Evolutionary conservation across 2,113 vertebrate species (phyloP).

Genomic region (Megaceryle torquata): DNA sequence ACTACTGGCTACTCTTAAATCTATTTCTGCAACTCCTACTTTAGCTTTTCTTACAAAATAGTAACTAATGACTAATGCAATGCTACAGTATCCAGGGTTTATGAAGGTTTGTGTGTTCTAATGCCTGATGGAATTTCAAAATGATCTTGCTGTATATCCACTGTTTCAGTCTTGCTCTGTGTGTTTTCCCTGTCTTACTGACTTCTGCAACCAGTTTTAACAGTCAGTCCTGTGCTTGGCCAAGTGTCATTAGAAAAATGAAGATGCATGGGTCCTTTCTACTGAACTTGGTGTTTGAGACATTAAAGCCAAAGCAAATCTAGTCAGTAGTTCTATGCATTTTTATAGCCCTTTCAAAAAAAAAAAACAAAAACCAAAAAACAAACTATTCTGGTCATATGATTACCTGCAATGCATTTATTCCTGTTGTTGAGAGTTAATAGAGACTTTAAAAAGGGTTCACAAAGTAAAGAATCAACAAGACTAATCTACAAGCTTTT

Average conservation of each 20-base stretch:
- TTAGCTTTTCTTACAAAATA: neutral
- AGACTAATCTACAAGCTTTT: neutral
- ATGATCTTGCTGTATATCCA: neutral
- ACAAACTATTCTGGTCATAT: neutral
- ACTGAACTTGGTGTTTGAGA: neutral
- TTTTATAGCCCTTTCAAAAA: neutral
- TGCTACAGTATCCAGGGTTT: neutral
- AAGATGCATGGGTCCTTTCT: neutral
- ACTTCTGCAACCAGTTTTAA: neutral
- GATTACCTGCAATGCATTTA: neutral
- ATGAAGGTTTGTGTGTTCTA: neutral
- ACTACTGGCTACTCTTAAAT: neutral
- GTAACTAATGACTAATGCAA: neutral
- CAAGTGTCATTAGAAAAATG: neutral
- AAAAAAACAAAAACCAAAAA: no score
- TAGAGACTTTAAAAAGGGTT: neutral
- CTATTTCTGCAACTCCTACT: neutral
- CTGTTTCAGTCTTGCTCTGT: neutral
- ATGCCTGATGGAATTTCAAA: neutral
- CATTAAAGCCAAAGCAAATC: neutral
- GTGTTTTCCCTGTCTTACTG: neutral
- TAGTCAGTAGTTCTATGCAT: neutral
- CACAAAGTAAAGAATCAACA: neutral
- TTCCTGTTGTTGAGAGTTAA: neutral
- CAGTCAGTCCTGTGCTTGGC: neutral